These are phyloP conservation scores for Rhadinocentrus ornatus DNA, from an alignment of 2,797 vertebrate species.

Conservation along the genomic window DNA sequence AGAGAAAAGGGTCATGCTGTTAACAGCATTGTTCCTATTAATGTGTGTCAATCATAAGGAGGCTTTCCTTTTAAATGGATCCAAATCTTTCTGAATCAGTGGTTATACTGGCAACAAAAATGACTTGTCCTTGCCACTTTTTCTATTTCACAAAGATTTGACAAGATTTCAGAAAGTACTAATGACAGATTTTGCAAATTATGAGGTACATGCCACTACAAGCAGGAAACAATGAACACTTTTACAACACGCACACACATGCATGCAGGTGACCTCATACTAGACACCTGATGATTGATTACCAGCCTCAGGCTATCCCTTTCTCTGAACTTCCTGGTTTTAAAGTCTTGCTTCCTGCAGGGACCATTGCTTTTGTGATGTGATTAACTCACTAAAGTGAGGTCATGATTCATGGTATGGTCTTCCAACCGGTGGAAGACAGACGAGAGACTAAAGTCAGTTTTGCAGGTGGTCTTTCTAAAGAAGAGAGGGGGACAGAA, in stretches of 20 bases:
- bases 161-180: conserved; percentile 1
- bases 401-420: conserved; percentile 63
- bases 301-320: conserved; percentile 65
- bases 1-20: conserved; percentile 29
- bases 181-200: conserved; percentile 2
- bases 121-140: neutral
- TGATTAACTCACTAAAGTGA: conserved; percentile 66
- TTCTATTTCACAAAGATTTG: conserved; percentile 14
- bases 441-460: conserved; percentile 38
- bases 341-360: conserved; percentile 67
- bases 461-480: conserved; percentile 61
- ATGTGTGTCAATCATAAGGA: conserved; percentile 33
- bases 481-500: conserved; percentile 15
- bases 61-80: conserved; percentile 20
- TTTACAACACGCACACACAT: conserved; percentile 25
- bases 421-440: conserved; percentile 57
- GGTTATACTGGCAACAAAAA: conserved; percentile 32
- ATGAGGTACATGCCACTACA: conserved; percentile 8
- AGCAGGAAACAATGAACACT: conserved; percentile 42
- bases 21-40: conserved; percentile 36
- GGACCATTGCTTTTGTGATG: conserved; percentile 64
- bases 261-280: conserved; percentile 57
- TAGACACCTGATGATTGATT: conserved; percentile 74
- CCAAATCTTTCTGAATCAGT: conserved; percentile 11
- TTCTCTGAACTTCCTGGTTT: conserved; percentile 73